phyloP scores from a whole-genome alignment of 2,888 invertebrate genomes.

The Pandemis heparana region DNA sequence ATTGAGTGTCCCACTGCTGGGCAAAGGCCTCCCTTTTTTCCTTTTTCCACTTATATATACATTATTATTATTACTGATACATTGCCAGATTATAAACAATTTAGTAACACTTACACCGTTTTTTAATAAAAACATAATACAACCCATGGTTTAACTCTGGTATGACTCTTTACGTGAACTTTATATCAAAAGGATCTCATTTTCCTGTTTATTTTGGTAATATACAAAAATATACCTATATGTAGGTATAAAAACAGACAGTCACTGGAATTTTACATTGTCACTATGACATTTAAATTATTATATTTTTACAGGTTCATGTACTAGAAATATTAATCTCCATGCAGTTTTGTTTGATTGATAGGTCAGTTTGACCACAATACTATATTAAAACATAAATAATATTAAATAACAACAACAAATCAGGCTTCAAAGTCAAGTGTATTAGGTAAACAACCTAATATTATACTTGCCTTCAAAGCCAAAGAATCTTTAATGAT shows the following conservation, averaged over 20 bases:
- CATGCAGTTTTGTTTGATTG: background rate
- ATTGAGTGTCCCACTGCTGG: no score
- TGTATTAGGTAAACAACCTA: slow-evolving; percentile 3
- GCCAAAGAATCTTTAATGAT: background rate
- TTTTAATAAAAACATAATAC: slow-evolving; percentile 47
- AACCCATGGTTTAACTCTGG: slow-evolving; percentile 51
- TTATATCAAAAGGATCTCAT: slow-evolving; percentile 19
- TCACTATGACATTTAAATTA: slow-evolving; percentile 33
- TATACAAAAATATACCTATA: background rate
- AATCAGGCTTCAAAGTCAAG: background rate
- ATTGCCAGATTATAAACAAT: background rate
- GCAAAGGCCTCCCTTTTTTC: no score
- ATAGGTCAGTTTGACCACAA: background rate
- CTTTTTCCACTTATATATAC: no score
- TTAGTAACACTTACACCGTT: slow-evolving; percentile 29
- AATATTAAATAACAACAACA: background rate
- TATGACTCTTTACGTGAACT: background rate
- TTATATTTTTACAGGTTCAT: slow-evolving; percentile 10
- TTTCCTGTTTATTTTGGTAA: background rate
- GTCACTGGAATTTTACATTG: slow-evolving; percentile 18
- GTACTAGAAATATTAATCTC: background rate
- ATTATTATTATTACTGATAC: background rate
- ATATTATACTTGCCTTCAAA: no score
- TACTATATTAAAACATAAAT: background rate
- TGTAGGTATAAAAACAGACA: background rate